A percentile compares a stretch with the other conserved stretches of the same genome.
phyloP scores from a whole-genome alignment of 2,113 vertebrate genomes.

The Upupa epops region DNA sequence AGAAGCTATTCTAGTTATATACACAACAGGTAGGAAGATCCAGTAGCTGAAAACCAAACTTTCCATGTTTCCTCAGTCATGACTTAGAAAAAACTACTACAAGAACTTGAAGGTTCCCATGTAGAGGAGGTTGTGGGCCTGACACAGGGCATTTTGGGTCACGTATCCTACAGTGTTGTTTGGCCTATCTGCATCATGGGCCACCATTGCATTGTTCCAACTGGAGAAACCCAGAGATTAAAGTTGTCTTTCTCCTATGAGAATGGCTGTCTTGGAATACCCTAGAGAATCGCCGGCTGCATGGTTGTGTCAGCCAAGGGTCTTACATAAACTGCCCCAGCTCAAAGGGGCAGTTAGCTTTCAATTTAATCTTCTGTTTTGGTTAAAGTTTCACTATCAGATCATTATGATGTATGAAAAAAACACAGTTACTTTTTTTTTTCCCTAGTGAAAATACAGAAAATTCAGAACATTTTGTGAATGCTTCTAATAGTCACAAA shows the following conservation, averaged over 20 bases:
- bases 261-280: conserved; percentile 44
- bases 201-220: neutral
- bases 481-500: neutral
- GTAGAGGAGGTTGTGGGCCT: neutral
- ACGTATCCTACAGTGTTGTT: neutral
- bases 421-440: neutral
- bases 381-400: neutral
- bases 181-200: neutral
- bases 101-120: neutral
- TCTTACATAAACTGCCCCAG: neutral
- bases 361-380: neutral
- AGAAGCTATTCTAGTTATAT: conserved; percentile 41
- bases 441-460: neutral
- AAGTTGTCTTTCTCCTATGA: conserved; percentile 24
- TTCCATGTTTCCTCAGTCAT: neutral
- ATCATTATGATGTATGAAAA: neutral
- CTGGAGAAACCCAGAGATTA: conserved; percentile 1
- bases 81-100: neutral
- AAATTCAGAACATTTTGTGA: neutral
- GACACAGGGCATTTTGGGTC: neutral
- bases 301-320: neutral
- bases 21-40: neutral
- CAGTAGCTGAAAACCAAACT: neutral
- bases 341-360: neutral
- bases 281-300: neutral